Evolutionary conservation across 2,888 invertebrate species (phyloP), one percentile per base, ranked within the genome.

Genomic region (Drosophila atripex): DNA sequence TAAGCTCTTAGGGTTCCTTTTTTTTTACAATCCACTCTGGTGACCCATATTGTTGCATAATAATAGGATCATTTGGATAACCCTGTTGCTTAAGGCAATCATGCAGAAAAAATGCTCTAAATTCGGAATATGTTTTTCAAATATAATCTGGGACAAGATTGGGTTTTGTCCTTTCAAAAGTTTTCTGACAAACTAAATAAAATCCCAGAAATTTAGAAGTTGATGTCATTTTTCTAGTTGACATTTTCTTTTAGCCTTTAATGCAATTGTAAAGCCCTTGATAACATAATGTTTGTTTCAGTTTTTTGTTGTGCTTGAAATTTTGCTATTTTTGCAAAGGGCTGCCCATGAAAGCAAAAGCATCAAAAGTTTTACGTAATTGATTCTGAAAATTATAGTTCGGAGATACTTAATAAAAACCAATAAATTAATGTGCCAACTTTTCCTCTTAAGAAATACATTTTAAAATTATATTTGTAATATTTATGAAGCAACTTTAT

Each of bases 211-310:
- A 38, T 54, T 28, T 12, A 35, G 1, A 30, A 39, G 38, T 46
- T 46, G 54, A 25, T 43, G n/a, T 35, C 35, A 46, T 35, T 41
- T 64, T 63, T 41, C 45, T 53, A 53, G 38, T 39, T 28, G 32
- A 28, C 71, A 53, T 47, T 65, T 65, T 56, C 51, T 49, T 56
- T 68, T 73, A 58, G 39, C 55, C 71, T 61, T 74, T 64, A 71
- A 68, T 71, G 57, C 64, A 80, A 71, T 79, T 74, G 69, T 74
- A 60, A 86, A 74, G 80, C 61, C 60, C 43, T 43, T 41, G 65
- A 75, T 71, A 69, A 69, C 66, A 68, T 65, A 71, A 73, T 75
- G 64, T 55, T 69, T 53, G 41, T 52, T 72, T 59, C 60, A 46
- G 53, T 30, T 35, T 66, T 63, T 55, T 45, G 16, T 55, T 45